Conservation (phyloP, 2,888 invertebrate species). For the Idaea dimidiata region DNA sequence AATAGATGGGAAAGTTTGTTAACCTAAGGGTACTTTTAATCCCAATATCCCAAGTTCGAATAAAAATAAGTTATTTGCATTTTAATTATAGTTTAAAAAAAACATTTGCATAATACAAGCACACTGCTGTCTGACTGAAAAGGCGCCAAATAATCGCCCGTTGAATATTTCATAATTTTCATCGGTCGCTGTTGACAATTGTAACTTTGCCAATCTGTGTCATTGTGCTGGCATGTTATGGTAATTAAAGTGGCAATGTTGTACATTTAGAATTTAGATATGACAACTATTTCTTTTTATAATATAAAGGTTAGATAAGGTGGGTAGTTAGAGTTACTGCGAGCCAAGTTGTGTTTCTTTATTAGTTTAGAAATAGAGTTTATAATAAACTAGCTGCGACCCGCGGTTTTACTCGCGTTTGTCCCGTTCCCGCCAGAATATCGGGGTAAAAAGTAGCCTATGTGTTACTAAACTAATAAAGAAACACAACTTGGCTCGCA, state of each 20-base stretch:
- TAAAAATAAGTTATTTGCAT: too few species aligned
- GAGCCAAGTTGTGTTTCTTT: neutral
- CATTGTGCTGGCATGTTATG: slow-evolving; percentile 3
- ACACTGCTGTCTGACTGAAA: neutral
- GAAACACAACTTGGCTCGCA: neutral
- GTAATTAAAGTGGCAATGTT: slow-evolving; percentile 3
- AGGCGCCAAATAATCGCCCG: neutral
- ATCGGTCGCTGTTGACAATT: neutral
- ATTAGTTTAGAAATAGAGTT: neutral
- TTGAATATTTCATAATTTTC: neutral
- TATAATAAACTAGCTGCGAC: too few species aligned
- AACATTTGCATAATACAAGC: neutral
- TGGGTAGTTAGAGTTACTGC: neutral
- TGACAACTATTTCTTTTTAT: neutral
- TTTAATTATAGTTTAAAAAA: too few species aligned
- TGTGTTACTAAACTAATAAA: neutral
- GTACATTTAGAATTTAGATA: slow-evolving; percentile 1
- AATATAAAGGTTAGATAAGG: neutral
- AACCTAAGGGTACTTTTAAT: too few species aligned
- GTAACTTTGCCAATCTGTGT: slow-evolving; percentile 5
- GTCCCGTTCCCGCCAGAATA: too few species aligned
- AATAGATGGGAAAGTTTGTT: too few species aligned
- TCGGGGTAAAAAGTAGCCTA: neutral
- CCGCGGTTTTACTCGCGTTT: too few species aligned
- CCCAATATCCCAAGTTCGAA: too few species aligned